A percentile compares a stretch with the other conserved stretches of the same genome.
phyloP scores from a whole-genome alignment of 2,888 invertebrate species.

The Crossocerus cetratus region DNA sequence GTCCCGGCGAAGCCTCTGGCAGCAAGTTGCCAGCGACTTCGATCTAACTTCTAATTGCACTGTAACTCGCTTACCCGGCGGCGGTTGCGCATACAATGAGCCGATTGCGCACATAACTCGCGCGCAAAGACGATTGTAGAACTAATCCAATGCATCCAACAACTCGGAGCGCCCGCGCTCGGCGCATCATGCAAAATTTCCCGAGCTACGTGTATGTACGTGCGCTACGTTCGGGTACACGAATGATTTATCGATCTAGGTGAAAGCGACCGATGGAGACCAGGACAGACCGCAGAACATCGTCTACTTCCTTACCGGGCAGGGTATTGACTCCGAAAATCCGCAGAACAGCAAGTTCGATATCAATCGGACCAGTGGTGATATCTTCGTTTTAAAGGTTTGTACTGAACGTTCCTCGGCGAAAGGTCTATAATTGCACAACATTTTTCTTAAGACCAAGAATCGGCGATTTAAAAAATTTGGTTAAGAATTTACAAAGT shows the following conservation, averaged over 20 bases:
- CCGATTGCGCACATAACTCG: too few relatives aligned
- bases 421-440: too few relatives aligned
- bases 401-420: not conserved
- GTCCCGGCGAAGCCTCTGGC: too few relatives aligned
- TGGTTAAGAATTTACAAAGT: too few relatives aligned
- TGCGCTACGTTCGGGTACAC: not conserved
- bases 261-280: conserved; percentile 97
- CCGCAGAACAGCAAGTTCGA: conserved; percentile 97
- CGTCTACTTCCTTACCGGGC: conserved; percentile 96
- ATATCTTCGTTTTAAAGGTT: conserved; percentile 96
- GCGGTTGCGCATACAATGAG: too few relatives aligned
- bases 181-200: not conserved
- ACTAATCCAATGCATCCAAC: not conserved
- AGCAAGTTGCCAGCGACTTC: conserved; percentile 4
- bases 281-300: conserved; percentile 96
- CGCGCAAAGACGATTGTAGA: too few relatives aligned
- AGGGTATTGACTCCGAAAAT: conserved; percentile 96
- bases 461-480: too few relatives aligned
- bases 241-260: conserved; percentile 79
- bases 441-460: too few relatives aligned
- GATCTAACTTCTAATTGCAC: conserved; percentile 9
- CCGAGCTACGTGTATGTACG: too few relatives aligned
- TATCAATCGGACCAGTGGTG: conserved; percentile 96
- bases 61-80: not conserved
- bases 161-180: not conserved